These are phyloP conservation scores for Trissolcus japonicus DNA, from an alignment of 2,888 invertebrate species.

Conservation along the genomic window DNA sequence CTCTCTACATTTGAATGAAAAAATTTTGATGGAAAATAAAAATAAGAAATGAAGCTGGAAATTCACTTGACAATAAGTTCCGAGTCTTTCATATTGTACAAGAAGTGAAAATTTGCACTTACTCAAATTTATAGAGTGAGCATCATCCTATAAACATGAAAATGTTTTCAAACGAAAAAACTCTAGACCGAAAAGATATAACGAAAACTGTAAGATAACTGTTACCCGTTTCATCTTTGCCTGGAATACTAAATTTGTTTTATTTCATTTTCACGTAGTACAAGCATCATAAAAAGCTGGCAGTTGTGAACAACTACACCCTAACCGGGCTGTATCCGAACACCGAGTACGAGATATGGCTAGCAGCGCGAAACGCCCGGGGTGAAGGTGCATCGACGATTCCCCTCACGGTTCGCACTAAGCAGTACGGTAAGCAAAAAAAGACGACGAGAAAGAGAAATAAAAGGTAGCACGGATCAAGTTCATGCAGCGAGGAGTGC, in stretches of 20 bases:
- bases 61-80: no score
- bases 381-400: constrained; percentile 98
- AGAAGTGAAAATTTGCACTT: no score
- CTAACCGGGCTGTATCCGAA: constrained; percentile 95
- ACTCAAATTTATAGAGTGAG: no score
- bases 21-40: neutral
- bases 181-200: no score
- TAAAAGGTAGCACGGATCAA: constrained; percentile 55
- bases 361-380: constrained; percentile 93
- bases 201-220: no score
- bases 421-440: constrained; percentile 94
- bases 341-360: constrained; percentile 97
- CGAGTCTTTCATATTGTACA: no score
- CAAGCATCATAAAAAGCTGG: constrained; percentile 89
- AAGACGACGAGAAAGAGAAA: constrained; percentile 2
- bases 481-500: constrained; percentile 74
- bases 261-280: constrained; percentile 76
- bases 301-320: constrained; percentile 89
- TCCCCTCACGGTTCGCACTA: constrained; percentile 94
- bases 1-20: no score
- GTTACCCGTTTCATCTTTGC: no score
- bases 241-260: neutral
- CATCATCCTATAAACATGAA: no score
- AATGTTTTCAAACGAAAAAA: no score
- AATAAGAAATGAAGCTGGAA: neutral